A percentile compares a stretch with the other conserved stretches of the same genome.
Conservation (phyloP, 2,113 vertebrate genomes). For the Ploceus nigricollis region DNA sequence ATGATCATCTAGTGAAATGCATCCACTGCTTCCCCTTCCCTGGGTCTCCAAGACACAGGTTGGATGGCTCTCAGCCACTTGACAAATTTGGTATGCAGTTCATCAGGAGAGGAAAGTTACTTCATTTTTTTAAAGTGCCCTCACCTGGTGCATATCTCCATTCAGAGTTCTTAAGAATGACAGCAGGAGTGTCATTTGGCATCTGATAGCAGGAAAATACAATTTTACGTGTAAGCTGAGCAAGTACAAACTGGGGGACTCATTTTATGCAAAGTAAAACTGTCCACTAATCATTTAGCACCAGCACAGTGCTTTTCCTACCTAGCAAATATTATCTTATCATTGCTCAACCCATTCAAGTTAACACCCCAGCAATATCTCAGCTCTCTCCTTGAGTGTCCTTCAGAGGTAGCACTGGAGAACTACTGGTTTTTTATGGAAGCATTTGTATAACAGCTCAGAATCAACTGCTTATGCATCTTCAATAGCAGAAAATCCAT, state of each 20-base stretch:
- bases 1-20: not conserved
- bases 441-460: not conserved
- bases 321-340: not conserved
- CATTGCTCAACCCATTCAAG: not conserved
- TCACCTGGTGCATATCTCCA: not conserved
- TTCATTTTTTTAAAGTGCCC: not conserved
- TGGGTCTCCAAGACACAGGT: not conserved
- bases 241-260: not conserved
- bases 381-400: not conserved
- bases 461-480: not conserved
- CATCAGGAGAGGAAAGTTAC: not conserved
- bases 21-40: not conserved
- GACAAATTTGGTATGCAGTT: fast-evolving
- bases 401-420: not conserved
- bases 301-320: not conserved
- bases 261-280: not conserved
- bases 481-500: not conserved
- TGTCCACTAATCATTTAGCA: not conserved
- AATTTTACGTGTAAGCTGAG: not conserved
- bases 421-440: not conserved
- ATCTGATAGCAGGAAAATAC: not conserved
- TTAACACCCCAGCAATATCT: not conserved
- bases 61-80: not conserved
- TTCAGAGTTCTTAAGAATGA: not conserved
- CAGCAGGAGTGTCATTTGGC: not conserved